Evolutionary conservation across 2,888 invertebrate genomes (phyloP), one percentile per base, ranked within the genome.

Genomic region (Acanthosoma haemorrhoidale): DNA sequence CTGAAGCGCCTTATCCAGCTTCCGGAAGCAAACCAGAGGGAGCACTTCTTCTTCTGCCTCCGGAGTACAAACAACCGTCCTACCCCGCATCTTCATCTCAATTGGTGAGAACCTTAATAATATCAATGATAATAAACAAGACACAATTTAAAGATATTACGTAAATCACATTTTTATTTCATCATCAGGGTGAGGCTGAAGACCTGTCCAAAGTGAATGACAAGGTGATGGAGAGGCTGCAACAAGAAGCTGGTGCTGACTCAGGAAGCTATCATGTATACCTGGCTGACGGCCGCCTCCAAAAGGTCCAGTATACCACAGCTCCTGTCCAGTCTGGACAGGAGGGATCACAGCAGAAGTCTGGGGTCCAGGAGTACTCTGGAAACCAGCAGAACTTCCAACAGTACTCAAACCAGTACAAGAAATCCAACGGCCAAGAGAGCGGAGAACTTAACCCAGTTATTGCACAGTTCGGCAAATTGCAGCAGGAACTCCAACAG

Each of bases 241-340:
- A 39, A 11, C 64, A 64, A 29, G 64, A 64, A 41, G 29, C 39
- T 8, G 64, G 64, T 9, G 29, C 38, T 13, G 38, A 25, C 15
- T 29, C 39, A 2, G 64, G 64, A 11, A 64, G 25, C 41, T 64
- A 64, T 16, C 64, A 64, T 16, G 64, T 64, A 6, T 64, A 64
- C 31, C 31, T 64, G 41, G 39, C 64, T 5, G 64, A 64, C 15
- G 64, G 64, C 9, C 21, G 64, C 4, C 41, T 64, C n/a, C 64
- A 64, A 41, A 39, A 41, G 29, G 64, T 64, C 11, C 64, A 64
- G 9, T 64, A 25, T n/a, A 64, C 64, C 9, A 39, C 64, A 4
- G 64, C 64, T 11, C 64, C 64, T 11, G 9, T 64, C 11, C 32
- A 61, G 21, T 38, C 21, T n/a, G 36, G n/a, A 13, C 61, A 61